Evolutionary conservation across 2,113 vertebrate genomes (phyloP), one percentile per base, ranked within the genome.

Genomic region (Neolamprologus modestus): DNA sequence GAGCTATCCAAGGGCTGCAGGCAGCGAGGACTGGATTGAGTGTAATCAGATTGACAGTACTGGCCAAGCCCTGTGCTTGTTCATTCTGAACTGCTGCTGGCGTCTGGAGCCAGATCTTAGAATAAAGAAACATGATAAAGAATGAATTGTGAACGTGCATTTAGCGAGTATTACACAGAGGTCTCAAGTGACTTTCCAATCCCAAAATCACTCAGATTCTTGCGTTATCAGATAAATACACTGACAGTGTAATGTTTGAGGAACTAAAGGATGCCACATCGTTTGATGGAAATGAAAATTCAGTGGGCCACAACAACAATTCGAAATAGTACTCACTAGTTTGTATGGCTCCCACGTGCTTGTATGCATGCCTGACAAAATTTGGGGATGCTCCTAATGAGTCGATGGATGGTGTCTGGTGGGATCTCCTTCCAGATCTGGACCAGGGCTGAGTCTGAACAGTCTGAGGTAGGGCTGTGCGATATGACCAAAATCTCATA

Each of bases 41-140:
- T 31, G 57, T 86, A 82, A 86, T 94, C 92, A 86, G 63, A 52
- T 68, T 87, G 79, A 83, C 86, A 68, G 86, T 35, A 16, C 31
- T n/a, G 68, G 76, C 26, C 1, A 2, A 45, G 16, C 35, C 52
- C 71, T 83, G 81, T 31, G 78, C 55, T 88, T 61, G 84, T 91
- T 92, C 53, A 76, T 54, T 86, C 9, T 45, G 53, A 88, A 66
- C 85, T 87, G 86, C 86, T 82, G 90, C 83, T 79, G 31, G 31
- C 66, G 55, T 73, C 66, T 24, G 13, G 42, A 54, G 53, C 33
- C 50, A 37, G 68, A 61, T 86, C 80, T 16, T 16, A 82, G 17
- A 59, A 31, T 55, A 33, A 53, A 9, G n/a, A 21, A 37, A 66
- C 35, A 21, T n/a, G 17, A 61, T 33, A 52, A 50, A n/a, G 61